Evolutionary conservation across 2,888 invertebrate species (phyloP), one percentile per base, ranked within the genome.

Genomic region (Neoascia interrupta): DNA sequence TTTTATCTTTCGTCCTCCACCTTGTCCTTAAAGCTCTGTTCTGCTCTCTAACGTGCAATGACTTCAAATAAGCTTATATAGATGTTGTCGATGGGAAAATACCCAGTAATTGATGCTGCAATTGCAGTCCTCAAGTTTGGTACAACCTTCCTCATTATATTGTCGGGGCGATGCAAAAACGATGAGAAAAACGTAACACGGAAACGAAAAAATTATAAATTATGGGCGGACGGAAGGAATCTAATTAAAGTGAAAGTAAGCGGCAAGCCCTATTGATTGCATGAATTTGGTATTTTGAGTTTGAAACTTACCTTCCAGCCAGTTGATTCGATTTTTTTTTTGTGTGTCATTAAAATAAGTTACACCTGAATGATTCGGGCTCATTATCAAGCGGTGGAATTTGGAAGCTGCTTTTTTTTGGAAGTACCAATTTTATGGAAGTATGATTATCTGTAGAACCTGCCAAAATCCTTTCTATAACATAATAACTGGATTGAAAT

Each of bases 1-100:
- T 76, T 72, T 72, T 64, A 66, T 72, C 72, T 54, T 76, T 60
- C 64, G 76, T 45, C 70, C 56, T 53, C 37, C 58, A 39, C 23
- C 18, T 64, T 53, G 15, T 72, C 47, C 39, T 19, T 63, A 63
- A 70, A 70, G 51, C 63, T 63, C 41, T 56, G 21, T n/a, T n/a
- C n/a, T n/a, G n/a, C n/a, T n/a, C 51, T 70, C 43, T 76, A 64
- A 76, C 76, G 72, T 76, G 76, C 76, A 66, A n/a, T 64, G 58
- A 64, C 64, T 76, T 53, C 72, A 76, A 76, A 76, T 72, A 76
- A 64, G 53, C 58, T 64, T 41, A 66, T 47, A 18, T 60, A 60
- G 51, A 63, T 45, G 53, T 53, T 70, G 63, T 63, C 54, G 16
- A 26, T 21, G 41, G 53, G 23, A 28, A 63, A 75, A 70, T 58